phyloP scores from a whole-genome alignment of 92 coral and sea anemone species.

The Heliopora coerulea region DNA sequence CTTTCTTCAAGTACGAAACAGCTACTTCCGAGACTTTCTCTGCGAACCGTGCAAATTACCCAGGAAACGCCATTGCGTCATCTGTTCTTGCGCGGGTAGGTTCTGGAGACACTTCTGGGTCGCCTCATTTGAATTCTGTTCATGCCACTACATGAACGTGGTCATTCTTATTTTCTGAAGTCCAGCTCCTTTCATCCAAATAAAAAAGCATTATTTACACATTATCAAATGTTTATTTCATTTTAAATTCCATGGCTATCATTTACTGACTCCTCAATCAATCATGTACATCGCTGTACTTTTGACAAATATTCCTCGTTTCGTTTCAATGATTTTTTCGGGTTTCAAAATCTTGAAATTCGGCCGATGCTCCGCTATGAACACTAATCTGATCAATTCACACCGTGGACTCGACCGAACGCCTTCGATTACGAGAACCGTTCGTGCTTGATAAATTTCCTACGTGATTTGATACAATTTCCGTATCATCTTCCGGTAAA shows the following conservation, averaged over 20 bases:
- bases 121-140: too few relatives aligned
- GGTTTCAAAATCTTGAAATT: neutral
- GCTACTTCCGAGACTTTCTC: too few relatives aligned
- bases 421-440: neutral
- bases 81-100: too few relatives aligned
- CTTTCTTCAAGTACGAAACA: too few relatives aligned
- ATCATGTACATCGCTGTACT: neutral
- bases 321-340: neutral
- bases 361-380: neutral
- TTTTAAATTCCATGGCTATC: neutral
- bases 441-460: neutral
- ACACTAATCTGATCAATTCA: conserved; percentile 5
- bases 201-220: neutral
- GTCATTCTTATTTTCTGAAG: too few relatives aligned
- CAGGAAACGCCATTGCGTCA: too few relatives aligned
- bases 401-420: conserved; percentile 38
- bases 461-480: conserved; percentile 29
- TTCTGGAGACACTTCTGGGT: too few relatives aligned
- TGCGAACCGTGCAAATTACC: too few relatives aligned
- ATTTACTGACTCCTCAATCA: neutral
- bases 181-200: too few relatives aligned
- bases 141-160: too few relatives aligned
- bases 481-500: conserved; percentile 31
- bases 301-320: neutral
- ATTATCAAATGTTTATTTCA: neutral